A percentile compares a stretch with the other conserved stretches of the same genome.
These are phyloP conservation scores for Tipula lateralis DNA, from an alignment of 2,888 invertebrate genomes.

Conservation along the genomic window DNA sequence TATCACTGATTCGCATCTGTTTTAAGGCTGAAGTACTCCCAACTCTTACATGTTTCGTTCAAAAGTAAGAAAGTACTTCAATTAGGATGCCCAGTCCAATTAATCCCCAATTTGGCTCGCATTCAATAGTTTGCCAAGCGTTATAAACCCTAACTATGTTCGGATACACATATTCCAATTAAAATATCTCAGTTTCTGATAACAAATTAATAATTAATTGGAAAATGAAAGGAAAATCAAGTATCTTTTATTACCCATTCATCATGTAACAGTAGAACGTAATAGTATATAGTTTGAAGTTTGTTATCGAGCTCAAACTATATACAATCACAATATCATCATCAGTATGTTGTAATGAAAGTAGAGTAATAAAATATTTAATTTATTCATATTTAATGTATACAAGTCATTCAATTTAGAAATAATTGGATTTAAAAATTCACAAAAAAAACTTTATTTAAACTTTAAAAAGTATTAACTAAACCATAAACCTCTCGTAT, in stretches of 20 bases:
- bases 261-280: background rate
- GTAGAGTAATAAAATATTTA: background rate
- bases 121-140: too few relatives aligned
- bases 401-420: background rate
- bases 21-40: too few relatives aligned
- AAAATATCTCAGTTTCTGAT: background rate
- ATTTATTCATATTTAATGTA: constrained; percentile 11
- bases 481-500: background rate
- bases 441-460: background rate
- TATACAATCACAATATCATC: background rate
- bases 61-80: too few relatives aligned
- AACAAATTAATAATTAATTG: background rate
- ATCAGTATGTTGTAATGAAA: background rate
- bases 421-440: constrained; percentile 11
- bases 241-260: background rate
- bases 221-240: background rate
- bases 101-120: too few relatives aligned
- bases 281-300: background rate
- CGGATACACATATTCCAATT: background rate
- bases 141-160: too few relatives aligned
- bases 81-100: too few relatives aligned
- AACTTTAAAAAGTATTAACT: background rate
- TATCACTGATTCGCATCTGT: too few relatives aligned
- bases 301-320: background rate
- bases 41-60: too few relatives aligned